Percentiles rank a stretch among this genome's conserved stretches.
These are phyloP conservation scores for Nebria salina DNA, from an alignment of 2,888 invertebrate genomes.

Conservation along the genomic window DNA sequence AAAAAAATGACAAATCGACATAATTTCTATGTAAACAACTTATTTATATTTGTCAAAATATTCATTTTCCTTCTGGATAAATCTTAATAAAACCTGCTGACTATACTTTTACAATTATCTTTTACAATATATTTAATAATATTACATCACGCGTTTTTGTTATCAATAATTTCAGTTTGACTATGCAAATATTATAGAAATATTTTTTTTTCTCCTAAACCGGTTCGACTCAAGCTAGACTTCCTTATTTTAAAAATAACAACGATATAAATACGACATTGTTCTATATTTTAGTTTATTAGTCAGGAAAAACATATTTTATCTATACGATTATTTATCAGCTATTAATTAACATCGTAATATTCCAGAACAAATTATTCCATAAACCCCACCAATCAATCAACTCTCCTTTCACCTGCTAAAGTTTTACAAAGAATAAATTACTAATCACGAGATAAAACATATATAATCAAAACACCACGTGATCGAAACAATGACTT, in stretches of 20 bases:
- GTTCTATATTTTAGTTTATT: neutral
- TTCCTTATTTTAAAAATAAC: neutral
- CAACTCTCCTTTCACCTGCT: neutral
- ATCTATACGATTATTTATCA: neutral
- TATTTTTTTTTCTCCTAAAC: neutral
- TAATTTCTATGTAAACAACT: neutral
- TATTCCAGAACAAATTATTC: neutral
- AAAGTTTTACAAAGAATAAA: neutral
- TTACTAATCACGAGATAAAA: too few relatives aligned
- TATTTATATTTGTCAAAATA: neutral
- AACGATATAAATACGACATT: neutral
- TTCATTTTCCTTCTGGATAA: too few relatives aligned
- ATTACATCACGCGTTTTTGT: constrained; percentile 7
- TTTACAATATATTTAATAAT: neutral
- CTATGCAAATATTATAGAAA: neutral
- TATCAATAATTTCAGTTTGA: neutral
- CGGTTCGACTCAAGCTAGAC: neutral
- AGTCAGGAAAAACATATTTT: neutral
- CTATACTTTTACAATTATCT: neutral
- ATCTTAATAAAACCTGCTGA: neutral
- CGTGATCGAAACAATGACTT: too few relatives aligned
- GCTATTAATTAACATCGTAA: neutral
- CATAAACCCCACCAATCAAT: neutral
- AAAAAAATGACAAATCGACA: neutral
- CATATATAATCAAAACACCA: too few relatives aligned